Conservation (phyloP, 1,140 invertebrate genomes). For the Lethrus apterus region DNA sequence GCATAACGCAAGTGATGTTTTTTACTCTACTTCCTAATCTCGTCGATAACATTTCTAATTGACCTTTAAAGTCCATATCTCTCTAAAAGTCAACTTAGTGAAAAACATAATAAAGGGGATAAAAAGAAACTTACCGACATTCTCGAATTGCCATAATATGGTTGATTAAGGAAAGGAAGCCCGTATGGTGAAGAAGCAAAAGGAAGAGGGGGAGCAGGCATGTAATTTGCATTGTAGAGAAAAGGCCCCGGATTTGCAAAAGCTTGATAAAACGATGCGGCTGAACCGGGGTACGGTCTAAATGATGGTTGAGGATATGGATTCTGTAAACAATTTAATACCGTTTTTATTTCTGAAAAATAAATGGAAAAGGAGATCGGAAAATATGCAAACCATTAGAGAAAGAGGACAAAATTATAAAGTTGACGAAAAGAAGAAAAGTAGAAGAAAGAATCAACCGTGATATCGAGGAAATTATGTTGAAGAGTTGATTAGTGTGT, state of each 20-base stretch:
- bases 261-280: conserved; percentile 16
- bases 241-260: conserved; percentile 24
- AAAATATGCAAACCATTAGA: no score
- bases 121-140: conserved; percentile 32
- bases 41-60: conserved; percentile 48
- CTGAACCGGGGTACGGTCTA: conserved; percentile 22
- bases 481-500: no score
- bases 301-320: conserved; percentile 20
- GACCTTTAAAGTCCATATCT: conserved; percentile 51
- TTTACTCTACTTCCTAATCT: conserved; percentile 45
- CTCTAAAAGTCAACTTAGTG: conserved; percentile 37
- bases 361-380: conserved; percentile 2
- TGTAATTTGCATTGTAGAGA: conserved; percentile 31
- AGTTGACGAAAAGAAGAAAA: no score
- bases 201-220: conserved; percentile 28
- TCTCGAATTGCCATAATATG: conserved; percentile 29
- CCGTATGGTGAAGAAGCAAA: conserved; percentile 26
- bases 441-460: no score
- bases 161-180: conserved; percentile 31
- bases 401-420: no score
- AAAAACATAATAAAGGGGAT: not conserved
- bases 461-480: no score
- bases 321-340: conserved; percentile 28
- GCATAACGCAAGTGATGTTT: conserved; percentile 61
- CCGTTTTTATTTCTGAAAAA: no score